Evolutionary conservation across 2,888 invertebrate species (phyloP), one percentile per base, ranked within the genome.

Genomic region (Zaprionus lineosus): DNA sequence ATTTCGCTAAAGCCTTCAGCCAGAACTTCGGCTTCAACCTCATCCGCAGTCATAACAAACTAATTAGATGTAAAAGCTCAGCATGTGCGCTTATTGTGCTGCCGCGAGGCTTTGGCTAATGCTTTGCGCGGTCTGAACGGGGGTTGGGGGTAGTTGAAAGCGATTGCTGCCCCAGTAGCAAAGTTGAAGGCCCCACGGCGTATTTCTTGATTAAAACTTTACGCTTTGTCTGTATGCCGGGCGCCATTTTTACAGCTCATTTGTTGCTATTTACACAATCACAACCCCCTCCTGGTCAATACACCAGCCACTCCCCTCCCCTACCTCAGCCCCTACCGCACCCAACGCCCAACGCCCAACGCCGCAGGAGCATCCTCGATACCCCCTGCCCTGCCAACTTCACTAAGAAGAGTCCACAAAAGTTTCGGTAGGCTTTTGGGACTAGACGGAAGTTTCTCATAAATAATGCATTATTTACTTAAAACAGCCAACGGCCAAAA

Each of bases 401-500:
- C n/a, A n/a, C n/a, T n/a, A n/a, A n/a, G 4, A 14, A n/a, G 8
- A 9, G 19, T 16, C 18, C 46, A 18, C 11, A 26, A 62, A 66
- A 61, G 37, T 61, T 65, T 65, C 24, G 28, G 33, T 41, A 31
- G 47, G 47, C 57, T 12, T 33, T 58, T 44, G 40, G 26, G 52
- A 28, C n/a, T 4, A n/a, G 41, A 24, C 69, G 59, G 53, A 56
- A 52, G 62, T 37, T 48, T 37, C 62, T 62, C 79, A 81, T 82
- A 81, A 81, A 82, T 82, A 79, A 81, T 79, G 76, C 74, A 81
- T 74, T 76, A 66, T 73, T 73, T 66, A 70, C 70, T 62, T 72
- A 63, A 64, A 81, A 74, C 71, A 57, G 57, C 76, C 70, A 56
- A 28, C 46, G 67, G 78, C 36, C 46, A 74, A 74, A 78, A 71